Base-by-base conservation (phyloP, 1,140 invertebrate species). In the Diorhabda sublineata region DNA sequence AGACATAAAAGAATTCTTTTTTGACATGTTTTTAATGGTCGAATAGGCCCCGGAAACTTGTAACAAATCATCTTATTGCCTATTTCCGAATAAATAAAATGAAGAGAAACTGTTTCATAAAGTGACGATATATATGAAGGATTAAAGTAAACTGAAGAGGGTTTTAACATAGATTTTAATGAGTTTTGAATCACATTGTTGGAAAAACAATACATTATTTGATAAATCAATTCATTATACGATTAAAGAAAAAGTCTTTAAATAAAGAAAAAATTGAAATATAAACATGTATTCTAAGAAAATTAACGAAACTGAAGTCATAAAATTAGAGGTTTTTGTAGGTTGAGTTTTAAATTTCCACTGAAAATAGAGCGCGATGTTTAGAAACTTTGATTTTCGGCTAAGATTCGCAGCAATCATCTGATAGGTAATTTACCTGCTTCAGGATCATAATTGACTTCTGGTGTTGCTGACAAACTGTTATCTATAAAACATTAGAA, bases 11-110 rank as follows among this genome's bases (percentile, higher is more conserved):
- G 2, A 56, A 64, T 64, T 64, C 62, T 56, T 26, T 64, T 64
- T 64, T 64, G 62, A 64, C 56, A 64, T 64, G 62, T 64, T 64
- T 43, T 64, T 64, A 64, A 64, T 64, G 62, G 43, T 47, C 62
- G 43, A 64, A 11, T 26, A 45, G 62, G 52, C 11, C 9, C 62
- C n/a, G 43, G 41, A 64, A 47, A 45, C 43, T 11, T 64, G 45
- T 41, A 64, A 64, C 62, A 64, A 64, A 64, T 64, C 62, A 64
- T 64, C 52, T 64, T 64, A 64, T 64, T 64, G 62, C n/a, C 9
- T 26, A 3, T 7, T 60, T 60, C 41, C 45, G n/a, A 45, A 45
- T 9, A 8, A 26, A 45, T 64, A 64, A 64, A 64, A 45, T 6
- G 11, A 47, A 7, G 43, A 45, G 52, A 64, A 64, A 64, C 45